Base-by-base conservation (phyloP, 1,140 invertebrate genomes). In the Bilobella aurantiaca region DNA sequence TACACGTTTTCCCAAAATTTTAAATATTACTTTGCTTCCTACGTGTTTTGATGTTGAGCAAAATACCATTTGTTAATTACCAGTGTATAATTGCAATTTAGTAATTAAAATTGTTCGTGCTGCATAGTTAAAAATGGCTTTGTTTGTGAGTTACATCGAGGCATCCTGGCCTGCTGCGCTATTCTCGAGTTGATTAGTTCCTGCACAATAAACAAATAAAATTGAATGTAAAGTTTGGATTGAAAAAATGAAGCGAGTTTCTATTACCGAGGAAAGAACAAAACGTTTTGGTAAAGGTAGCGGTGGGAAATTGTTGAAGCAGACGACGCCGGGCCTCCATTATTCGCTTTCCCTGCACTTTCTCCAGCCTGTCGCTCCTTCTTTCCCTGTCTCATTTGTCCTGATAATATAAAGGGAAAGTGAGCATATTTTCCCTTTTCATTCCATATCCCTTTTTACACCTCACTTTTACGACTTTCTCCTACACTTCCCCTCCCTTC, bases 401-500 rank as follows among this genome's bases (percentile, higher is more conserved):
- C 30, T 37, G 37, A 23, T 53, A 53, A 53, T 53, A 53, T 53
- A 53, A 53, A 53, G 23, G 25, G 49, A 53, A 53, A 53, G 49
- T 53, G 49, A 53, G 49, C 49, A 53, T 53, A 57, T 66, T 32
- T 67, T 62, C 23, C 12, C 14, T 18, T 37, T 37, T 12, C 32
- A 18, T 37, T 62, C 21, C 14, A 12, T 42, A 42, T 69, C 68
- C 37, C 58, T 25, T 61, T 42, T 63, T 65, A 58, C 64, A 64
- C 67, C 63, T 64, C 25, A 46, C 49, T 64, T 66, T 71, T 69
- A 65, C 66, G 65, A 65, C 64, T 63, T 63, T 60, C 25, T 53
- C 14, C 14, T 62, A 64, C 31, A 53, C 64, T 69, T 71, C 63
- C 58, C 46, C 63, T 29, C 66, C 68, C 64, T 69, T 53, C 25